These are phyloP conservation scores for Microcebus tavaratra DNA, from an alignment of 2,113 vertebrate genomes.

Conservation along the genomic window DNA sequence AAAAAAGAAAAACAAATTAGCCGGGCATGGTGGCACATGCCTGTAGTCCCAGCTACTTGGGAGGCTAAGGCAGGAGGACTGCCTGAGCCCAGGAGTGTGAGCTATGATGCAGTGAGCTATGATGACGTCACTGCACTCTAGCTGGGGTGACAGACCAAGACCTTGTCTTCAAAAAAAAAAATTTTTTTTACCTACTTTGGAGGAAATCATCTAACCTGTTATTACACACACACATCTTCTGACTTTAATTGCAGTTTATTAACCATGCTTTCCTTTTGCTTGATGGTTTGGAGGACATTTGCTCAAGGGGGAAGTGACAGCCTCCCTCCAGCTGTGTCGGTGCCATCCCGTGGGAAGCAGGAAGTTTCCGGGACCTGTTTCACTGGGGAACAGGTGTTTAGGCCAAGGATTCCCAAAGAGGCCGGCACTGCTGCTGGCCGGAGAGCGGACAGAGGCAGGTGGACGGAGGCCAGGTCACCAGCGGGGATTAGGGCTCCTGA, in stretches of 20 bases:
- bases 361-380: neutral
- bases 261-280: neutral
- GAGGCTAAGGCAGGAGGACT: too few species aligned
- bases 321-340: neutral
- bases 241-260: rapidly evolving
- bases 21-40: too few species aligned
- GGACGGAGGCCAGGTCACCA: neutral
- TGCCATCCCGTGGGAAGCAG: neutral
- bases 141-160: too few species aligned
- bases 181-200: neutral
- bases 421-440: neutral
- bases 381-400: neutral
- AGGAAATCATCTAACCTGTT: neutral
- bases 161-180: too few species aligned
- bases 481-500: neutral
- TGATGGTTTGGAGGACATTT: too few species aligned
- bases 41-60: too few species aligned
- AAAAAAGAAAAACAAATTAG: too few species aligned
- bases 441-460: neutral
- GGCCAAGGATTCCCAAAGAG: neutral
- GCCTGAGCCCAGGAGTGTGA: too few species aligned
- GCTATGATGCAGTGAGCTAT: too few species aligned
- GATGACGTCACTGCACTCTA: too few species aligned
- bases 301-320: neutral
- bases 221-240: neutral